phyloP scores from a whole-genome alignment of 2,113 vertebrate genomes.

The Platycercus adscitus region DNA sequence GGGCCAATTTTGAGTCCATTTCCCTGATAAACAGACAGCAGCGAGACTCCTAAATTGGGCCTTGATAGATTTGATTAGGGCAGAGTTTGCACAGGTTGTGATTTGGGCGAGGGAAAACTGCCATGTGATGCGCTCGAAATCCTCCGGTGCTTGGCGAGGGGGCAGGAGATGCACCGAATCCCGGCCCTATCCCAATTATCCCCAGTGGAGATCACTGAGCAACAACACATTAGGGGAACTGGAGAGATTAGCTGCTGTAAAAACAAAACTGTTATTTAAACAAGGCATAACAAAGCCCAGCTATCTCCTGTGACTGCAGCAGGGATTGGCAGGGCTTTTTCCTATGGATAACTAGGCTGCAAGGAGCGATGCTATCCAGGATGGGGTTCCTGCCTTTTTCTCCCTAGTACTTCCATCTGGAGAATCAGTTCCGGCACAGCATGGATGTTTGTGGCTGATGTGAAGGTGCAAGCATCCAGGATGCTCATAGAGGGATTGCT shows the following conservation, averaged over 20 bases:
- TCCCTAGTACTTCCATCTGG: neutral
- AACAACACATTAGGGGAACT: neutral
- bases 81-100: constrained; percentile 75
- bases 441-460: neutral
- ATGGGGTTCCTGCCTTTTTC: neutral
- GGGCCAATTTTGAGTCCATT: constrained; percentile 77
- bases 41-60: constrained; percentile 63
- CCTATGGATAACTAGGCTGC: neutral
- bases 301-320: neutral
- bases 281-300: constrained; percentile 3
- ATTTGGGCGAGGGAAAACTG: constrained; percentile 69
- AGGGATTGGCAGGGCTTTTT: neutral
- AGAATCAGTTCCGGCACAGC: neutral
- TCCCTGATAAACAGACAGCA: constrained; percentile 77
- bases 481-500: rapidly evolving
- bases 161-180: neutral
- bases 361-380: neutral
- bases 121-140: constrained; percentile 55
- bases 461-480: rapidly evolving
- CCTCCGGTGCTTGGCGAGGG: neutral
- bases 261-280: constrained; percentile 68
- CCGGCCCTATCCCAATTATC: neutral
- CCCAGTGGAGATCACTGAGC: neutral
- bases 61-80: constrained; percentile 78
- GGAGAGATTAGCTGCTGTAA: constrained; percentile 51